These are phyloP conservation scores for Arvicanthis niloticus DNA, from an alignment of 2,113 vertebrate genomes.

Conservation along the genomic window DNA sequence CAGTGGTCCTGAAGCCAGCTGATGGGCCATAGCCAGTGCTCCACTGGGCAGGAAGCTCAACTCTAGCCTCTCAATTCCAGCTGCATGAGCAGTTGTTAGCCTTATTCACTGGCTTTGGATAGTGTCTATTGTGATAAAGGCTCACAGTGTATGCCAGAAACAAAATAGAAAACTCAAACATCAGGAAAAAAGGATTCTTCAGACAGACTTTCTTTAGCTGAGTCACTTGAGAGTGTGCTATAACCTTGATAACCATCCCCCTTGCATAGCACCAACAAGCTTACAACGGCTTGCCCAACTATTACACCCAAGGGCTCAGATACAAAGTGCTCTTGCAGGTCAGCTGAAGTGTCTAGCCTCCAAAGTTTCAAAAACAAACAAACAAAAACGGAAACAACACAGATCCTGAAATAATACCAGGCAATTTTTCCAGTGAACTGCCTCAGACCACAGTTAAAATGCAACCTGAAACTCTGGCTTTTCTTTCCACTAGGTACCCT, in stretches of 20 bases:
- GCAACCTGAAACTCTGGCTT: neutral
- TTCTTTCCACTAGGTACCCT: neutral
- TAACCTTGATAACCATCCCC: constrained; percentile 28
- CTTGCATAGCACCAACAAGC: neutral
- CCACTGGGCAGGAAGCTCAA: neutral
- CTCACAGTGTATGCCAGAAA: neutral
- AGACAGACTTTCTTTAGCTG: constrained; percentile 12
- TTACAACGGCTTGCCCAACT: constrained; percentile 52
- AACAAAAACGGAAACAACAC: constrained; percentile 43
- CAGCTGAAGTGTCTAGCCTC: constrained; percentile 42
- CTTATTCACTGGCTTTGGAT: neutral
- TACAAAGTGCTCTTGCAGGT: constrained; percentile 19
- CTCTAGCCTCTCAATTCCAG: neutral
- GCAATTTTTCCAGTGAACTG: constrained; percentile 48
- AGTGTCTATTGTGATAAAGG: neutral
- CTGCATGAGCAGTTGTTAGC: constrained; percentile 50
- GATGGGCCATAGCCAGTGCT: neutral
- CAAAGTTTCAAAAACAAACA: neutral
- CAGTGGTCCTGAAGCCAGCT: neutral
- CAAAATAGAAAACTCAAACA: neutral
- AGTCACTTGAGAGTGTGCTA: constrained; percentile 42
- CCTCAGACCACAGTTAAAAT: constrained; percentile 27
- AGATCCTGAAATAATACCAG: constrained; percentile 40
- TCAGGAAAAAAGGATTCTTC: constrained; percentile 25
- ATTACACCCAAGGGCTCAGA: constrained; percentile 37